A percentile compares a stretch with the other conserved stretches of the same genome.
phyloP scores from a whole-genome alignment of 1,140 invertebrate species.

The Batillaria attramentaria region DNA sequence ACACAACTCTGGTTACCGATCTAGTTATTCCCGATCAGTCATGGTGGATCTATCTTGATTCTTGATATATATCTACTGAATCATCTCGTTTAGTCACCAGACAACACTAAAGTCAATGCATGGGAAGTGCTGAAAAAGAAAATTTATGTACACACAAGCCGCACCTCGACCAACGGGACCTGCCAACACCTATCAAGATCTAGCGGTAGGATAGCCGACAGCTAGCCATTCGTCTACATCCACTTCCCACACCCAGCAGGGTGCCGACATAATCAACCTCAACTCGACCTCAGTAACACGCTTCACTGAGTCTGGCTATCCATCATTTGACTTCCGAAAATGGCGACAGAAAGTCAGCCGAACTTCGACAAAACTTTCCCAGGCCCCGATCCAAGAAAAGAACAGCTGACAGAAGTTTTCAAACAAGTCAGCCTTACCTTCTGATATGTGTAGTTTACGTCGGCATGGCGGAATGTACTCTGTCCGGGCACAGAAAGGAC shows the following conservation, averaged over 20 bases:
- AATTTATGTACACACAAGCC: no score
- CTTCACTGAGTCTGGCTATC: slow-evolving; percentile 8
- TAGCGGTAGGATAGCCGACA: no score
- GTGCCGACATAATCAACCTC: slow-evolving; percentile 2
- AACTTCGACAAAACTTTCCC: neutral
- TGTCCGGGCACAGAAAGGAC: neutral
- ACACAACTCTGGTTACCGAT: no score
- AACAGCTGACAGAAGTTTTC: neutral
- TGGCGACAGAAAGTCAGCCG: slow-evolving; percentile 11
- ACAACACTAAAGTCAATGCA: no score
- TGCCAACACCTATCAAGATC: no score
- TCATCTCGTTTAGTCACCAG: no score
- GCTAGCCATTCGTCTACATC: no score
- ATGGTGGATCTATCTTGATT: no score
- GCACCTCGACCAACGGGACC: no score
- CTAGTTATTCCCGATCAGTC: no score
- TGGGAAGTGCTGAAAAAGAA: no score
- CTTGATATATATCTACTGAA: no score
- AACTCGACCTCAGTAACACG: slow-evolving; percentile 1
- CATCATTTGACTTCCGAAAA: slow-evolving; percentile 30
- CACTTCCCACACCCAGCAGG: neutral
- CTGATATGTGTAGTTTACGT: neutral
- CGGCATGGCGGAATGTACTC: neutral
- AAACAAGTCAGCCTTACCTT: slow-evolving; percentile 26
- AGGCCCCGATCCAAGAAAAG: neutral